Percentiles rank a stretch among this genome's conserved stretches.
These are phyloP conservation scores for Marronus borbonicus DNA, from an alignment of 2,888 invertebrate species.

Conservation along the genomic window DNA sequence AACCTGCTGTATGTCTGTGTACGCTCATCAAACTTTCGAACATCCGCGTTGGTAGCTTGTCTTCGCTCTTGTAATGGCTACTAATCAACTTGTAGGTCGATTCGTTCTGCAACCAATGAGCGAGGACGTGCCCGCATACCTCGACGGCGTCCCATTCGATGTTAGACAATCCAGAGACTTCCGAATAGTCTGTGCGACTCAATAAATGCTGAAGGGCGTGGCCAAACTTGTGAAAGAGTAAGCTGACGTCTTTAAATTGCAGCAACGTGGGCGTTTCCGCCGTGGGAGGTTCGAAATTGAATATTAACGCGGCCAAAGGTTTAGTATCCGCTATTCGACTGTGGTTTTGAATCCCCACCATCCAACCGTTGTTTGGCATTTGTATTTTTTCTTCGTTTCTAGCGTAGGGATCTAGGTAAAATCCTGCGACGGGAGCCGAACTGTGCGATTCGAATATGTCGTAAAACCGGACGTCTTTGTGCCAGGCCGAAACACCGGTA, in stretches of 20 bases:
- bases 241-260: constrained; percentile 82
- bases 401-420: constrained; percentile 88
- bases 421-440: constrained; percentile 81
- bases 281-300: constrained; percentile 83
- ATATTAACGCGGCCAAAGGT: constrained; percentile 87
- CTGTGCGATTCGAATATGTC: constrained; percentile 82
- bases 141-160: constrained; percentile 96
- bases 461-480: constrained; percentile 87
- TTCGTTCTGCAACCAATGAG: constrained; percentile 83
- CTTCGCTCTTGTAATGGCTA: constrained; percentile 82
- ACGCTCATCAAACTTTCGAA: constrained; percentile 77
- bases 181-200: constrained; percentile 85
- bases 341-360: constrained; percentile 83
- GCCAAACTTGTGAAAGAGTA: constrained; percentile 90
- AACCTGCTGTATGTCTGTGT: constrained; percentile 84
- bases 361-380: constrained; percentile 77
- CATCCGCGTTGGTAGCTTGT: constrained; percentile 78
- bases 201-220: constrained; percentile 89
- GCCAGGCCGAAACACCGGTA: constrained; percentile 82
- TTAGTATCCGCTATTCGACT: constrained; percentile 77
- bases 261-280: constrained; percentile 80
- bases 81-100: constrained; percentile 76
- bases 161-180: constrained; percentile 88
- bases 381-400: constrained; percentile 78
- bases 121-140: constrained; percentile 87